Conservation (phyloP, 2,797 vertebrate genomes). For the Loriculus beryllinus region DNA sequence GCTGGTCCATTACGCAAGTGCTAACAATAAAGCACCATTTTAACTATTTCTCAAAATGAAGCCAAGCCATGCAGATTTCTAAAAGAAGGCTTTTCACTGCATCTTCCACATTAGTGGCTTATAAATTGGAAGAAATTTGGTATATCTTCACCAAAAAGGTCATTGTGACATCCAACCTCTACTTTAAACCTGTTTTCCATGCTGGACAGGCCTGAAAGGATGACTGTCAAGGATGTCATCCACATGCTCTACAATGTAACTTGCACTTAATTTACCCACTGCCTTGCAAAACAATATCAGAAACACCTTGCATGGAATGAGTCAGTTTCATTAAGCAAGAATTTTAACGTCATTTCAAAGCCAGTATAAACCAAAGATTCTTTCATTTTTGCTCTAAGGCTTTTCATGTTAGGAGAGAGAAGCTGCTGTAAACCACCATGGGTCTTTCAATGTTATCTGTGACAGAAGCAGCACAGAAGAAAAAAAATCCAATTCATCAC, state of each 20-base stretch:
- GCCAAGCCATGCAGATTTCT: not conserved
- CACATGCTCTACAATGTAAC: not conserved
- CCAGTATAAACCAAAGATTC: slow-evolving; percentile 13
- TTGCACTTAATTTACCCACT: not conserved
- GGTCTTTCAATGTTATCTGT: not conserved
- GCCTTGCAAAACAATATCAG: not conserved
- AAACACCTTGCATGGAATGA: not conserved
- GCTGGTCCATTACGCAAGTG: not conserved
- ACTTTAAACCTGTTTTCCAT: not conserved
- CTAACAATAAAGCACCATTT: not conserved
- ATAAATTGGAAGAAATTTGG: not conserved
- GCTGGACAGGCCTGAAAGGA: not conserved
- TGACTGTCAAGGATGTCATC: not conserved
- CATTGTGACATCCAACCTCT: not conserved
- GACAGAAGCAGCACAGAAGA: not conserved
- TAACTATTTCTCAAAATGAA: not conserved
- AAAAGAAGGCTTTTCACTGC: not conserved
- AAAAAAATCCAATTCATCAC: not conserved
- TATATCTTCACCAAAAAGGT: not conserved
- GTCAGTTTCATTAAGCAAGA: not conserved
- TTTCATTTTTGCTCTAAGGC: slow-evolving; percentile 1
- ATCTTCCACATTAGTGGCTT: not conserved
- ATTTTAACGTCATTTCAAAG: not conserved
- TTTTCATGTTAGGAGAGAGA: not conserved
- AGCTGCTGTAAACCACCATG: not conserved